These are phyloP conservation scores for Nesogale talazaci DNA, from an alignment of 2,113 vertebrate genomes.

Conservation along the genomic window DNA sequence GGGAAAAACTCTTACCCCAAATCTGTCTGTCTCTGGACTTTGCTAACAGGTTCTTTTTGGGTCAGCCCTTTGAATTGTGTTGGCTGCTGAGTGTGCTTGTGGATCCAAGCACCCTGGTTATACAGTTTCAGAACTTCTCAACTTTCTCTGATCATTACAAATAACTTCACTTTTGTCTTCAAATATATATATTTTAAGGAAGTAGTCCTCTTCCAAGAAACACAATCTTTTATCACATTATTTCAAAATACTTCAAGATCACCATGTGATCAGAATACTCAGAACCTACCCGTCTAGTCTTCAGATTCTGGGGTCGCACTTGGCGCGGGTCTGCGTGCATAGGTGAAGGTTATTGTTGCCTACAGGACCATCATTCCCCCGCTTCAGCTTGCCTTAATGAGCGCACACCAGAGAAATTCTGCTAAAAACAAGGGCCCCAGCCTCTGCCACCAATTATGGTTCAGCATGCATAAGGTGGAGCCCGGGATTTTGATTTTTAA, in stretches of 20 bases:
- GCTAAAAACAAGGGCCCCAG: background rate
- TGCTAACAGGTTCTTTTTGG: background rate
- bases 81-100: background rate
- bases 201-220: background rate
- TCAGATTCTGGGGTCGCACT: background rate
- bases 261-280: background rate
- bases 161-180: background rate
- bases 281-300: background rate
- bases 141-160: background rate
- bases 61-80: background rate
- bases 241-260: conserved; percentile 15
- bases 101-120: background rate
- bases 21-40: background rate
- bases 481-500: background rate
- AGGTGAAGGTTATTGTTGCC: background rate
- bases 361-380: background rate
- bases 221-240: background rate
- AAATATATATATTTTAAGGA: background rate
- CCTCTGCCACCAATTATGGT: background rate
- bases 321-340: accelerated
- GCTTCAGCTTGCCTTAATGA: background rate
- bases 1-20: background rate
- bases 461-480: background rate
- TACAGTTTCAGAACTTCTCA: background rate
- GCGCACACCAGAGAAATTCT: background rate